Evolutionary conservation across 2,797 vertebrate genomes (phyloP).

Genomic region (Aplochiton taeniatus): DNA sequence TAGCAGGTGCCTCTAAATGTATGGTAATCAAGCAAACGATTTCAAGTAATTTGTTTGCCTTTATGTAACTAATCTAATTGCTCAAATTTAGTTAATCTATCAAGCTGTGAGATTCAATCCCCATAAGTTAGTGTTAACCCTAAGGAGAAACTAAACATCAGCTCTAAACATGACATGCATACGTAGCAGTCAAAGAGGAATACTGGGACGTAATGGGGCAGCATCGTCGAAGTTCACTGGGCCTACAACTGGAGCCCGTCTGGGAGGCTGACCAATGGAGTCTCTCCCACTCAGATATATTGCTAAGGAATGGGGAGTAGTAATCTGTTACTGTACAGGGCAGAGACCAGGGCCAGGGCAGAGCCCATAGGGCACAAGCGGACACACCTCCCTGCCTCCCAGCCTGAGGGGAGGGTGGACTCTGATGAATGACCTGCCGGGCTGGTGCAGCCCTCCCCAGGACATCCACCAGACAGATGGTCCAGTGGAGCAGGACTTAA

Average conservation of each 20-base stretch:
- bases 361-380: conserved; percentile 28
- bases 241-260: conserved; percentile 62
- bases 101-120: too few species aligned
- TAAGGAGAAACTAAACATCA: conserved; percentile 11
- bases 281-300: conserved; percentile 65
- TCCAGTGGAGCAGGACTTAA: conserved; percentile 31
- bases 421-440: conserved; percentile 69
- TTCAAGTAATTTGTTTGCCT: too few species aligned
- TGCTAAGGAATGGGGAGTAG: conserved; percentile 62
- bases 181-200: conserved; percentile 43
- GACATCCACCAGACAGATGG: conserved; percentile 59
- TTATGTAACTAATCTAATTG: too few species aligned
- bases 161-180: not conserved
- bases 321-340: conserved; percentile 48
- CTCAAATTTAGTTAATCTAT: too few species aligned
- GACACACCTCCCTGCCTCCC: conserved; percentile 54
- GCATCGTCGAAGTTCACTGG: conserved; percentile 41
- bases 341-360: conserved; percentile 55
- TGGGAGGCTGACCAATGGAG: conserved; percentile 59
- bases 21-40: too few species aligned
- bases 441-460: conserved; percentile 42
- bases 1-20: too few species aligned
- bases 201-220: conserved; percentile 37
- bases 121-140: too few species aligned
- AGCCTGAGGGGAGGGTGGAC: conserved; percentile 43